Base-by-base conservation (phyloP, 2,888 invertebrate genomes). In the Drosophila anceps region DNA sequence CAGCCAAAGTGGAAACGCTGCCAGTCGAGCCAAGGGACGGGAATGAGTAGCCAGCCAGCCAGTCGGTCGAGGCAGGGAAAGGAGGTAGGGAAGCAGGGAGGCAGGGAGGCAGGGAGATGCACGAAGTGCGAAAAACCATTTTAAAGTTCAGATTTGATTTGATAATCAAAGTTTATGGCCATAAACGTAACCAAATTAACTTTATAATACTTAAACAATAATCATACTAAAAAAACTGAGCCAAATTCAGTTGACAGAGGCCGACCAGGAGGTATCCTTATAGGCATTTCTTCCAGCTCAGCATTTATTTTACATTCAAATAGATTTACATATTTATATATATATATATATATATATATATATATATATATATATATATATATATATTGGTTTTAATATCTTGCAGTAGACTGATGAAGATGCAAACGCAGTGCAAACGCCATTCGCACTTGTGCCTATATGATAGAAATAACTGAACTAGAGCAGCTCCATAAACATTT, bases 1-100 rank as follows among this genome's bases (percentile, higher is more conserved):
- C 87, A 86, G 76, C 50, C 61, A 54, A 62, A 53, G 46, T 58
- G 55, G 48, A 57, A 46, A 31, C 44, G 51, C 57, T 37, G 68
- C 62, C 27, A 48, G 15, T 8, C 6, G 39, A 7, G 43, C 33
- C 50, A 24, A 13, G 9, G 15, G 7, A 18, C 8, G 12, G n/a
- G 7, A 12, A 18, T 50, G 50, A 31, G 41, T 7, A 13, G 31
- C 31, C 33, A 18, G 33, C 13, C 12, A 20, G 44, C 5, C 46
- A 18, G 37, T 10, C 43, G 20, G 15, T 0, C 20, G 6, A 12
- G 0, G 5, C 13, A 12, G 7, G 5, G 4, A 12, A 5, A 4
- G 9, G 0, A 13, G 8, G n/a, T n/a, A n/a, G 7, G 1, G 10
- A 15, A 6, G 18, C 0, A 4, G 8, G 18, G 1, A 6, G 9